Percentiles rank a stretch among this genome's conserved stretches.
Conservation (phyloP, 1,140 invertebrate genomes). For the Papilio polyxenes region DNA sequence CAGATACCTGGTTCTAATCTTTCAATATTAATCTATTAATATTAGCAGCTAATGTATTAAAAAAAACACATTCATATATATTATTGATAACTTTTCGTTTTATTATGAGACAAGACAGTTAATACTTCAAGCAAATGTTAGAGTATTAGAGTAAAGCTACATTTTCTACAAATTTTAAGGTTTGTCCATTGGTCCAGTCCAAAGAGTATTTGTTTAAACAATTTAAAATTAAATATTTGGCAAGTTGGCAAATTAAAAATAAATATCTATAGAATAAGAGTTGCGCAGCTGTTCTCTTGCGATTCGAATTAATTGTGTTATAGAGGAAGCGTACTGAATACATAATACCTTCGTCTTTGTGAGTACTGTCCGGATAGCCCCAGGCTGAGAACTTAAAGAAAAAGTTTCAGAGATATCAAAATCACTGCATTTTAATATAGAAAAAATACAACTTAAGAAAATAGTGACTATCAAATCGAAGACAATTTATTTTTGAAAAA, state of each 20-base stretch:
- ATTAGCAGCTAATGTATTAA: background rate
- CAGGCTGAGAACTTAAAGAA: background rate
- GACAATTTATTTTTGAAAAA: background rate
- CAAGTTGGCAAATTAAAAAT: constrained; percentile 32
- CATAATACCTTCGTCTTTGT: constrained; percentile 11
- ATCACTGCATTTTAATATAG: background rate
- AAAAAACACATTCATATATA: no score
- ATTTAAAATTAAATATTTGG: constrained; percentile 14
- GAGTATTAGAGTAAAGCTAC: background rate
- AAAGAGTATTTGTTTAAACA: background rate
- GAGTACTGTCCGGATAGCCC: background rate
- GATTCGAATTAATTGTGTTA: constrained; percentile 36
- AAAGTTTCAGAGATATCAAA: background rate
- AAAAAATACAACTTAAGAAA: background rate
- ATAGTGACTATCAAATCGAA: background rate
- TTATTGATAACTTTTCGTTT: no score
- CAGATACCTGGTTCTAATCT: background rate
- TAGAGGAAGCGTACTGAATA: constrained; percentile 21
- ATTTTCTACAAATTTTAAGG: background rate
- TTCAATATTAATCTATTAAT: background rate
- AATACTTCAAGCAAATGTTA: no score
- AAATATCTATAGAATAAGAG: constrained; percentile 27
- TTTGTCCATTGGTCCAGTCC: background rate
- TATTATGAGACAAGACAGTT: no score
- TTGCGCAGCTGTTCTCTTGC: constrained; percentile 29